phyloP scores from a whole-genome alignment of 2,888 invertebrate genomes.

The Corythucha ciliata region DNA sequence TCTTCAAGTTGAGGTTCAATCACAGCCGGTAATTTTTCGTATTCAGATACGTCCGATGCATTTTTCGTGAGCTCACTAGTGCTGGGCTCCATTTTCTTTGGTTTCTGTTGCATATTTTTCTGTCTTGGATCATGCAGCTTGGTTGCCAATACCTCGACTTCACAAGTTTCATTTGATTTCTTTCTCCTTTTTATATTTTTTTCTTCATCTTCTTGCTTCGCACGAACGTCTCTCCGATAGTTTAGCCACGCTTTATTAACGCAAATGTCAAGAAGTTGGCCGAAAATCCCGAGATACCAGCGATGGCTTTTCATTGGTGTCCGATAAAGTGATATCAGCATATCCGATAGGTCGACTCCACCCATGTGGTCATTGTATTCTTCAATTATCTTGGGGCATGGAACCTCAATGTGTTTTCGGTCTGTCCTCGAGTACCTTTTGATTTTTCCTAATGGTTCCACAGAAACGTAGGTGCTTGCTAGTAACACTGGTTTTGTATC shows the following conservation, averaged over 20 bases:
- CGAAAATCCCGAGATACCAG: conserved; percentile 13
- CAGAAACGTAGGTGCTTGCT: conserved; percentile 26
- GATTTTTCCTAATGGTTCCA: conserved; percentile 21
- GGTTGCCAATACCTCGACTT: not conserved
- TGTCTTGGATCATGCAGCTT: conserved; percentile 7
- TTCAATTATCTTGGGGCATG: conserved; percentile 16
- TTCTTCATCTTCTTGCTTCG: not conserved
- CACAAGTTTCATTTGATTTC: too few relatives aligned
- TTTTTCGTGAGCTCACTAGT: too few relatives aligned
- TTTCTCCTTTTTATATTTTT: not conserved
- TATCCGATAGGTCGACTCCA: conserved; percentile 5
- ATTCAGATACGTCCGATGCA: too few relatives aligned
- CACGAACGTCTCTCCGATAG: conserved; percentile 12
- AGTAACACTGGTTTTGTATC: conserved; percentile 33
- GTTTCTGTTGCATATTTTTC: too few relatives aligned
- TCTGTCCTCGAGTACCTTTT: conserved; percentile 23
- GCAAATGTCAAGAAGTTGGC: conserved; percentile 11
- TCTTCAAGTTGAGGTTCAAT: not conserved
- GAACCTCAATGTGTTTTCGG: not conserved
- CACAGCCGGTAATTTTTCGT: too few relatives aligned
- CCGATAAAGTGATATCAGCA: conserved; percentile 9
- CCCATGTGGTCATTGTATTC: conserved; percentile 15
- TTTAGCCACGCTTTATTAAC: conserved; percentile 14
- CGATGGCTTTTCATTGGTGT: not conserved
- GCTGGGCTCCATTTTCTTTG: too few relatives aligned